Evolutionary conservation across 2,888 invertebrate genomes (phyloP).

Genomic region (Achlya flavicornis): DNA sequence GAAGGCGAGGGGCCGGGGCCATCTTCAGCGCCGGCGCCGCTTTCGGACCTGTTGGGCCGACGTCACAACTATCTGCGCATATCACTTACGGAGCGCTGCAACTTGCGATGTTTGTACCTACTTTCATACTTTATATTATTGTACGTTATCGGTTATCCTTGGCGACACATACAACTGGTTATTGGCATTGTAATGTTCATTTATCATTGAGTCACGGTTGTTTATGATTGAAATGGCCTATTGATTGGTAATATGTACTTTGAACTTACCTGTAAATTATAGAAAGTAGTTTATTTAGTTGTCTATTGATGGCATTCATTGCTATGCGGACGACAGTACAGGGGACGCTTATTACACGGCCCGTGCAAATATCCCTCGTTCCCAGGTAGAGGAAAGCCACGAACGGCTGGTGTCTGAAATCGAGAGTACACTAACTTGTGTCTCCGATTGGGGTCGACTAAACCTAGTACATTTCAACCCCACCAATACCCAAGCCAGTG

Average conservation of each 20-base stretch:
- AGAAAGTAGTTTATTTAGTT: too few relatives aligned
- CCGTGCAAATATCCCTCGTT: too few relatives aligned
- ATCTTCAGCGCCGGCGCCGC: slow-evolving; percentile 83
- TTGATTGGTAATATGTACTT: background rate
- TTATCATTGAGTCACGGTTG: background rate
- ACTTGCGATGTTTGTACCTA: slow-evolving; percentile 93
- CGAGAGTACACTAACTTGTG: too few relatives aligned
- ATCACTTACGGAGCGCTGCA: slow-evolving; percentile 97
- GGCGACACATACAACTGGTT: background rate
- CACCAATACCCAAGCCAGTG: too few relatives aligned
- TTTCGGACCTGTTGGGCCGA: slow-evolving; percentile 94
- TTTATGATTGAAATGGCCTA: background rate
- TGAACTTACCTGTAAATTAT: too few relatives aligned
- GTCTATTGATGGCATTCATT: too few relatives aligned
- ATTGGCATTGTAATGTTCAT: background rate
- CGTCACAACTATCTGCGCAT: slow-evolving; percentile 97
- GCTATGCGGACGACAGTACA: too few relatives aligned
- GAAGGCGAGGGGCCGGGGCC: slow-evolving; percentile 40
- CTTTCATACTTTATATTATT: background rate
- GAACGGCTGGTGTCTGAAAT: too few relatives aligned
- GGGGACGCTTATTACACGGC: too few relatives aligned
- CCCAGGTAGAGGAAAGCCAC: too few relatives aligned
- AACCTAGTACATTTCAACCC: too few relatives aligned
- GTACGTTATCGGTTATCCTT: background rate
- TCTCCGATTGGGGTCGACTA: too few relatives aligned